phyloP scores from a whole-genome alignment of 2,888 invertebrate species.

The Marasmarcha lunaedactyla region DNA sequence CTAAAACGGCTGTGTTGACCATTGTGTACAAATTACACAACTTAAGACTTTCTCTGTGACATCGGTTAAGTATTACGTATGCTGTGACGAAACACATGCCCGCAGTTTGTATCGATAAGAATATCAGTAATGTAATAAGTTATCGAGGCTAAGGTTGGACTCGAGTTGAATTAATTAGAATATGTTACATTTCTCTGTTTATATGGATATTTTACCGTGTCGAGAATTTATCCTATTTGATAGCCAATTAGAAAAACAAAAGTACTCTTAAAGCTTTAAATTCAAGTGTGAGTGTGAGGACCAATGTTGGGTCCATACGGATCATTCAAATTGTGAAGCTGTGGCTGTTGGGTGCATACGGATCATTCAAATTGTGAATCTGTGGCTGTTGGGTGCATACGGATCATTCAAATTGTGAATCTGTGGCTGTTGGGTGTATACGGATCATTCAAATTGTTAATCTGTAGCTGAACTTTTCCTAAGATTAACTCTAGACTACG shows the following conservation, averaged over 20 bases:
- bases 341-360: too few species aligned
- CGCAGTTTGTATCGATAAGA: conserved; percentile 22
- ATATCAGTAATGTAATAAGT: conserved; percentile 34
- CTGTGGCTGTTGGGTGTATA: too few species aligned
- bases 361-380: too few species aligned
- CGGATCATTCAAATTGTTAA: too few species aligned
- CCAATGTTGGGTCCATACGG: too few species aligned
- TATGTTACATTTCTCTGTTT: not conserved
- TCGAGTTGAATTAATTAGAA: not conserved
- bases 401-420: too few species aligned
- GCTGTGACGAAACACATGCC: conserved; percentile 32
- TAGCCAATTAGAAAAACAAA: not conserved
- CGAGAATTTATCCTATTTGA: not conserved
- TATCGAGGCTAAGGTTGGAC: conserved; percentile 60
- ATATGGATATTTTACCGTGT: too few species aligned
- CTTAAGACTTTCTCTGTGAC: not conserved
- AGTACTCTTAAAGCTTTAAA: not conserved
- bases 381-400: too few species aligned
- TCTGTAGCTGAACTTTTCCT: too few species aligned
- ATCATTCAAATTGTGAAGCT: too few species aligned
- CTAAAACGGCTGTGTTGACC: not conserved
- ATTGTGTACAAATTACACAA: not conserved
- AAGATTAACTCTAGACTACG: too few species aligned
- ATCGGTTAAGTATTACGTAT: conserved; percentile 22
- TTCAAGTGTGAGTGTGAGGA: too few species aligned